Conservation (phyloP, 2,797 vertebrate species). For the Myioborus miniatus region DNA sequence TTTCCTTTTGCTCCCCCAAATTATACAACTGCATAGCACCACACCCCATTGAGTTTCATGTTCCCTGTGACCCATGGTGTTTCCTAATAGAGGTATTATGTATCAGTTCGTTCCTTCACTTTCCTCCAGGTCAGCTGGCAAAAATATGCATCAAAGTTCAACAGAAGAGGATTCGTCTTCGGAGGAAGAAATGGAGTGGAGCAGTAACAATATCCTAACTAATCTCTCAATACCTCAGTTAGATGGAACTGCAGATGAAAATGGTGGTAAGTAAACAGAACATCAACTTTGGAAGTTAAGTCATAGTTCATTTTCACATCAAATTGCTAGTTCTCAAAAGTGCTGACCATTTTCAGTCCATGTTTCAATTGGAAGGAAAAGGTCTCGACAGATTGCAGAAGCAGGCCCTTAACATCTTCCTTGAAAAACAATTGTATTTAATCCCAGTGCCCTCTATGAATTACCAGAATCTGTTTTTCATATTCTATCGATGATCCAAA, state of each 20-base stretch:
- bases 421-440: not conserved
- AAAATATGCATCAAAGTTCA: slow-evolving; percentile 82
- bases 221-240: slow-evolving; percentile 95
- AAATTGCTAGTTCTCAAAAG: not conserved
- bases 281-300: not conserved
- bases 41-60: not conserved
- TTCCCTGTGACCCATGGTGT: not conserved
- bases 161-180: slow-evolving; percentile 89
- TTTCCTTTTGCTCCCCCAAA: not conserved
- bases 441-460: not conserved
- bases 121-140: slow-evolving; percentile 70
- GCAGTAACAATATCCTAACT: slow-evolving; percentile 82
- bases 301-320: not conserved
- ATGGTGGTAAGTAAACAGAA: slow-evolving; percentile 85
- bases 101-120: slow-evolving; percentile 2
- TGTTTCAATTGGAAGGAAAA: not conserved
- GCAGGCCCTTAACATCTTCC: not conserved
- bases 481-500: not conserved
- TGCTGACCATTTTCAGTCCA: not conserved
- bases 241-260: slow-evolving; percentile 96
- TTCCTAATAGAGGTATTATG: not conserved
- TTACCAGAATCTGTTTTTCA: not conserved
- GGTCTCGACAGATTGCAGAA: not conserved
- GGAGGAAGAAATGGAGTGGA: slow-evolving; percentile 97
- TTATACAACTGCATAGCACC: not conserved